These are phyloP conservation scores for Gonatopus flavifemur DNA, from an alignment of 1,140 invertebrate genomes.

Conservation along the genomic window DNA sequence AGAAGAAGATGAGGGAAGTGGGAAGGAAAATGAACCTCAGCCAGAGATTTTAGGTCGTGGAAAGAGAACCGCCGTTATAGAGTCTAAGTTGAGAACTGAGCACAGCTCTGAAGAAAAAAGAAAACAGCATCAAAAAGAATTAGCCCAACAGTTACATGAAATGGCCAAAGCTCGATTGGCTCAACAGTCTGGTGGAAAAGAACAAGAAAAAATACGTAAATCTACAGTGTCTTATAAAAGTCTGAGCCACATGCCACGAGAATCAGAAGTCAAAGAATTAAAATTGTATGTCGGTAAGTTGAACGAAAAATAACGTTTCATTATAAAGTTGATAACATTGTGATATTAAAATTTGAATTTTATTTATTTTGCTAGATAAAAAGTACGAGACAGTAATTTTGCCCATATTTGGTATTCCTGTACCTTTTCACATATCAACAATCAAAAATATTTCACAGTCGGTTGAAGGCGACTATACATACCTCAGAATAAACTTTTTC, in stretches of 20 bases:
- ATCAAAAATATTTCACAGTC: conserved; percentile 99
- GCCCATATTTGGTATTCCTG: conserved; percentile 92
- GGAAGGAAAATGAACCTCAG: conserved; percentile 69
- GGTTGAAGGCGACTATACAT: conserved; percentile 98
- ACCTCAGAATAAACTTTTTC: conserved; percentile 98
- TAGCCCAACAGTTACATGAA: conserved; percentile 88
- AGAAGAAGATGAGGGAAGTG: conserved; percentile 76
- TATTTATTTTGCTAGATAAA: conserved; percentile 71
- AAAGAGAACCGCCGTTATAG: conserved; percentile 90
- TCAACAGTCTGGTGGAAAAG: conserved; percentile 81
- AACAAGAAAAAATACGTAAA: conserved; percentile 89
- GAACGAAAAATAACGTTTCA: background rate
- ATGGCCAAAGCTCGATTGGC: conserved; percentile 89
- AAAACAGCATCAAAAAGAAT: conserved; percentile 94
- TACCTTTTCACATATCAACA: conserved; percentile 98
- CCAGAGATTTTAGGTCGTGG: conserved; percentile 74
- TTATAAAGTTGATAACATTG: background rate
- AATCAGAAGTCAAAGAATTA: conserved; percentile 89
- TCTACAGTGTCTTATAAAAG: conserved; percentile 95
- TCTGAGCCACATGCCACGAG: conserved; percentile 87
- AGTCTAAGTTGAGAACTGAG: conserved; percentile 93
- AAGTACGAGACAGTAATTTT: conserved; percentile 98
- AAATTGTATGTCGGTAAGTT: conserved; percentile 91
- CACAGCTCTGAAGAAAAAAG: conserved; percentile 96
- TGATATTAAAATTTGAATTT: background rate